Evolutionary conservation across 2,888 invertebrate species (phyloP), one percentile per base, ranked within the genome.

Genomic region (Micoletzkya japonica): DNA sequence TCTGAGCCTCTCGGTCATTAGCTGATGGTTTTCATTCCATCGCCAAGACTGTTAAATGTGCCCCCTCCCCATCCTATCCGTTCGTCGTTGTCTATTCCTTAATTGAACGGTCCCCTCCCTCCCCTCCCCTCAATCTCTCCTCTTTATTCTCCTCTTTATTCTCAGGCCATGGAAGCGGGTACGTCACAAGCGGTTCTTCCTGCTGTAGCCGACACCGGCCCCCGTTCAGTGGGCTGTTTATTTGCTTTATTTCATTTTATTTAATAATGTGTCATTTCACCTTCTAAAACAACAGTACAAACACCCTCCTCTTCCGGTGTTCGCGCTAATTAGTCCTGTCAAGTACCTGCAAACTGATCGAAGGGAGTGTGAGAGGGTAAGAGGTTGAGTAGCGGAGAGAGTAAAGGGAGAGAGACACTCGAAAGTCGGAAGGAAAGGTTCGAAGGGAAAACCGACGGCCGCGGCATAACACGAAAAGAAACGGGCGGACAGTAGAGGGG

Each of bases 151-250:
- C 24, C 54, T 6, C 10, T 17, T 7, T 52, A 26, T 37, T 37
- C 54, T 0, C 66, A 66, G 66, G 56, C 66, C 14, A 68, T 68
- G 68, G 68, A 68, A 34, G 68, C 68, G 68, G 68, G 68, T 49
- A 68, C 68, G 32, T 68, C 30, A 32, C 68, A 68, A 26, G 37
- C 32, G 54, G 64, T 17, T 28, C 63, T 10, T 24, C 50, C 26
- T 24, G 4, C 56, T 4, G 30, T 50, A 49, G 24, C 0, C 32
- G 2, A 34, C 34, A 0, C 52, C 26, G 24, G 44, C 63, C 0
- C 63, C 63, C 63, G 49, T 44, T 63, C 4, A 49, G 49, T 50
- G 24, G 17, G 17, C 2, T 30, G n/a, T 39, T 60, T 39, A n/a
- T n/a, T n/a, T n/a, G n/a, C n/a, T n/a, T n/a, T n/a, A n/a, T n/a